Conservation (phyloP, 2,797 vertebrate genomes). For the Vultur gryphus region DNA sequence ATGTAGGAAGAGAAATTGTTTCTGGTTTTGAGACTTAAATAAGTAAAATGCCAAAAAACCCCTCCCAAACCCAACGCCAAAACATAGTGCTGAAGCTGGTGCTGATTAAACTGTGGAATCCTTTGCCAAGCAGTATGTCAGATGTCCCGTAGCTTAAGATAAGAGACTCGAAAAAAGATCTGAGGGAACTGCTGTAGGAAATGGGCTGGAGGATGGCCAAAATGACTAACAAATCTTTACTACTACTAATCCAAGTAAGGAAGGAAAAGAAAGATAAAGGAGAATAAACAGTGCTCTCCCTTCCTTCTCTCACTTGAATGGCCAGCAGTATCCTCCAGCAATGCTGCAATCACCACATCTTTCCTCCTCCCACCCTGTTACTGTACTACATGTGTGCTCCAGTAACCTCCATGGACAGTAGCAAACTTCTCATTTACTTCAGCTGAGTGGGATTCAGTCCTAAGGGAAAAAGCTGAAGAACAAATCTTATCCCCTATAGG, state of each 20-base stretch:
- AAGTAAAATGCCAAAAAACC: neutral
- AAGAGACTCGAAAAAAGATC: neutral
- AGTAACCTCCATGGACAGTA: neutral
- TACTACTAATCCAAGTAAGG: neutral
- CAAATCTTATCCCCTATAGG: neutral
- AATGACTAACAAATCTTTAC: conserved; percentile 1
- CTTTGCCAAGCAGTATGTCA: conserved; percentile 4
- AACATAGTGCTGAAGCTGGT: neutral
- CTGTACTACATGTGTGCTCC: accelerated
- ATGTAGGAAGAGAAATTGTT: neutral
- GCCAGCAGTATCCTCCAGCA: neutral
- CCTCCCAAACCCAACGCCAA: neutral
- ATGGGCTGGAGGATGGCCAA: conserved; percentile 13
- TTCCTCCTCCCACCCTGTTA: neutral
- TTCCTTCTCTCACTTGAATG: neutral
- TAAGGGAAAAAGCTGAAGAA: neutral
- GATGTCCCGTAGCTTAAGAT: neutral
- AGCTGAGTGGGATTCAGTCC: neutral
- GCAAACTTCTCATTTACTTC: neutral
- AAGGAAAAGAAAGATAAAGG: conserved; percentile 29
- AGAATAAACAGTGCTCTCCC: neutral
- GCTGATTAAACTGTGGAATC: neutral
- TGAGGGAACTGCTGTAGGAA: neutral
- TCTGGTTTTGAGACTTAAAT: neutral
- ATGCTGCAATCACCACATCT: neutral